Evolutionary conservation across 2,797 vertebrate genomes (phyloP), one percentile per base, ranked within the genome.

Genomic region (Notoglanidium macrostoma): DNA sequence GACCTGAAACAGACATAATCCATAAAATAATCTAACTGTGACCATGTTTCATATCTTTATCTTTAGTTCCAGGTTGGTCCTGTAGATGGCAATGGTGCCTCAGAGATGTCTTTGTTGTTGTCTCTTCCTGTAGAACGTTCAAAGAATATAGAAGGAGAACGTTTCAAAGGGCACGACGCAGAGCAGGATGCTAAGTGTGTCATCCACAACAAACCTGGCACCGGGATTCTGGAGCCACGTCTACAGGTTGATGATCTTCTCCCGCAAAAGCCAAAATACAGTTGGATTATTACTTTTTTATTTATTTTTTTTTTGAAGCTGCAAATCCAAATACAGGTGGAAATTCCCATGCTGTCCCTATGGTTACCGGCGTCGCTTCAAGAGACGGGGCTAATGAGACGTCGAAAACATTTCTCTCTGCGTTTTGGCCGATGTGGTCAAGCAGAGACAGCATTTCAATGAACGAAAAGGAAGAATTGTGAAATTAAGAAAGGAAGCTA

Each of bases 31-130:
- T 29, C 15, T 1, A 29, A 29, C 49, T 10, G 46, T 29, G 46
- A 29, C 73, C 15, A 29, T 8, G 46, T 51, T 29, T 76, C 19
- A 11, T 12, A 26, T 8, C 55, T 51, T 70, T 29, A 46, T 23
- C 51, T 15, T 57, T 61, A 83, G 21, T 84, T 72, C 73, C 65
- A 44, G 3, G 5, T 32, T 17, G 1, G n/a, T 65, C 85, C 88
- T 88, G 51, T 72, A 86, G 88, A 86, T 78, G 88, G 88, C 88
- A 86, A n/a, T 84, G 35, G 73, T 44, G n/a, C 88, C 55, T 63
- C 55, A 67, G 51, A n/a, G 79, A 86, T 86, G 54, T 54, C 2
- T 10, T 10, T 19, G 1, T 59, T 21, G 1, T 2, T 55, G 29
- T 80, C 57, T 15, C 70, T 44, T 35, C n/a, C 29, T 46, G 68